phyloP scores from a whole-genome alignment of 2,113 vertebrate species.

The Megaceryle torquata region DNA sequence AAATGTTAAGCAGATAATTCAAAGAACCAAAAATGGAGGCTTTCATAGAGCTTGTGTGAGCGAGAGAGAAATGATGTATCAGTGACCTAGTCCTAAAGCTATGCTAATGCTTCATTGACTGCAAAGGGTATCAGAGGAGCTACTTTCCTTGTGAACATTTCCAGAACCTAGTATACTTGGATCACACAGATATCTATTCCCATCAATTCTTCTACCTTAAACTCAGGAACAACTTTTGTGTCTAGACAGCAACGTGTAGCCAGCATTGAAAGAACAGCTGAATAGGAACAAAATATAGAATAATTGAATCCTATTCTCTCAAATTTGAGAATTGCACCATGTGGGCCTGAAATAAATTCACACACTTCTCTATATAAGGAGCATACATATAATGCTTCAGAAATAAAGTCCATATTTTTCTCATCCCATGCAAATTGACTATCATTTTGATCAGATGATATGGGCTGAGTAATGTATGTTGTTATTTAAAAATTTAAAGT shows the following conservation, averaged over 20 bases:
- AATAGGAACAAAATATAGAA: not conserved
- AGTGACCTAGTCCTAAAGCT: not conserved
- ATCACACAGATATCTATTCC: not conserved
- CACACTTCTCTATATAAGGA: not conserved
- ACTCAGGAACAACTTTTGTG: not conserved
- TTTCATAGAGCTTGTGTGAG: not conserved
- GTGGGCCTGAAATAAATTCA: not conserved
- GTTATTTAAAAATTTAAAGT: slow-evolving; percentile 46
- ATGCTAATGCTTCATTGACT: not conserved
- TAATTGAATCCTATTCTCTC: not conserved
- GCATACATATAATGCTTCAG: not conserved
- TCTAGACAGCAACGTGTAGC: not conserved
- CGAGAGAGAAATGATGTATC: not conserved
- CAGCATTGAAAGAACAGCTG: not conserved
- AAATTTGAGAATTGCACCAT: not conserved
- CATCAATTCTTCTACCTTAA: not conserved
- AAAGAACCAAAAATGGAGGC: not conserved
- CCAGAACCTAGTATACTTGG: not conserved
- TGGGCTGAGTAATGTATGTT: not conserved
- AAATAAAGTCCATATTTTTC: slow-evolving; percentile 21
- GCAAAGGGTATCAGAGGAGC: not conserved
- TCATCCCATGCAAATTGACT: not conserved
- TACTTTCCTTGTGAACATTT: not conserved
- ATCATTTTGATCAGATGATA: slow-evolving; percentile 4
- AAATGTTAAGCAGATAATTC: not conserved